Base-by-base conservation (phyloP, 2,113 vertebrate genomes). In the Mixornis gularis region DNA sequence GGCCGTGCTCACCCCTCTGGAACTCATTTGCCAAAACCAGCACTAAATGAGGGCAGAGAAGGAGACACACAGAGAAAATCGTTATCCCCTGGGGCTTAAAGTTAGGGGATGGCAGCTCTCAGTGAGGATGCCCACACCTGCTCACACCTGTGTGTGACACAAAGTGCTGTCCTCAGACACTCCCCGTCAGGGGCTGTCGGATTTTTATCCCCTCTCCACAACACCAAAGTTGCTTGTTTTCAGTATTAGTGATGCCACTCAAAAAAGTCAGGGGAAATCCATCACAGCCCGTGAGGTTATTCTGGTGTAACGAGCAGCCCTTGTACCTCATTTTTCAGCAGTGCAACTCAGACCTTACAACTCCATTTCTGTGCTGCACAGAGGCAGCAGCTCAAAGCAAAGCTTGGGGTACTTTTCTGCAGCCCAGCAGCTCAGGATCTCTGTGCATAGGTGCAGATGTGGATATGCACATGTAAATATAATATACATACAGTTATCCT, bases 141-240 rank as follows among this genome's bases (percentile, higher is more conserved):
- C 8, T 77, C 65, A 38, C 6, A 4, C 5, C 21, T 13, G 13
- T 40, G 26, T 44, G 78, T 1, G 4, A 20, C 5, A 9, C 56
- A 29, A 40, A 7, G 36, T 0, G 0, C 44, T 44, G 30, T 69
- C 49, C 89, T 63, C 76, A 32, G 59, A 62, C 71, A 44, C 29
- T 26, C 44, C 58, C 51, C 0, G 0, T 17, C 21, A 0, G 0
- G 10, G 43, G 30, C 83, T 55, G 43, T 10, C 0, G 0, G 22
- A 29, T 70, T 92, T 89, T 77, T 30, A 46, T 65, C 43, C 18
- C 2, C 7, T 86, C 87, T 66, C 83, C 76, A 88, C 64, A 77
- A 41, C 7, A 22, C 66, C 40, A 5, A 72, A 87, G 20, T 58
- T 5, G 1, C 59, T 86, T 66, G 55, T 73, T 84, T 74, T 65